Conservation (phyloP, 2,797 vertebrate species). For the Tragopan temminckii region DNA sequence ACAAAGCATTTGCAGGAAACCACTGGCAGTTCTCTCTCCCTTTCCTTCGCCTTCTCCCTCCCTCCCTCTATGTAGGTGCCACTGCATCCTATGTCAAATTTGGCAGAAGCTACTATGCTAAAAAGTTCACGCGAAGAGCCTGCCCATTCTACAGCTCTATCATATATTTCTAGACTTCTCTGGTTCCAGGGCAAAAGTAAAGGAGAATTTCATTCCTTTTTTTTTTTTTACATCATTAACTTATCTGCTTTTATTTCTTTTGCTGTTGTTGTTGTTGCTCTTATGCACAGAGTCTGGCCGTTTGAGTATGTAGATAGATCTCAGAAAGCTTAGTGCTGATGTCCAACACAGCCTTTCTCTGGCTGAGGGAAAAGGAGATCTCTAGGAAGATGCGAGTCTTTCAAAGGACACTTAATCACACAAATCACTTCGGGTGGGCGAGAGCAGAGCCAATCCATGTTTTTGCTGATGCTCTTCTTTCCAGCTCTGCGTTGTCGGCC, state of each 20-base stretch:
- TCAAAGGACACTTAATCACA: constrained; percentile 72
- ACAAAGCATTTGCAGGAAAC: background rate
- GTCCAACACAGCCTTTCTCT: constrained; percentile 3
- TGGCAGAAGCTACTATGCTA: constrained; percentile 16
- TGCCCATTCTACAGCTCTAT: background rate
- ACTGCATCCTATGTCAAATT: background rate
- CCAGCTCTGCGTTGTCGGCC: background rate
- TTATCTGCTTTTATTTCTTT: constrained; percentile 27
- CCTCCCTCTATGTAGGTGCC: background rate
- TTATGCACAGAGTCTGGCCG: background rate
- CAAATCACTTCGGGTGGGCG: constrained; percentile 21
- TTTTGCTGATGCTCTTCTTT: constrained; percentile 19
- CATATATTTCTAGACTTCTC: background rate
- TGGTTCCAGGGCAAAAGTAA: constrained; percentile 18
- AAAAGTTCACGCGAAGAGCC: background rate
- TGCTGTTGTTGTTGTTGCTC: background rate
- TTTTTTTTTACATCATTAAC: background rate
- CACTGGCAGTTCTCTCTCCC: background rate
- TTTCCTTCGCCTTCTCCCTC: background rate
- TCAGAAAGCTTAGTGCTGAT: background rate
- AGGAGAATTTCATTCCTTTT: background rate
- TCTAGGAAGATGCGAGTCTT: constrained; percentile 57
- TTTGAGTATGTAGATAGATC: background rate
- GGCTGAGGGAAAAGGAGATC: constrained; percentile 34
- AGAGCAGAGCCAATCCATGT: constrained; percentile 41